Evolutionary conservation across 2,888 invertebrate genomes (phyloP), one percentile per base, ranked within the genome.

Genomic region (Rhabditophanes sp.): DNA sequence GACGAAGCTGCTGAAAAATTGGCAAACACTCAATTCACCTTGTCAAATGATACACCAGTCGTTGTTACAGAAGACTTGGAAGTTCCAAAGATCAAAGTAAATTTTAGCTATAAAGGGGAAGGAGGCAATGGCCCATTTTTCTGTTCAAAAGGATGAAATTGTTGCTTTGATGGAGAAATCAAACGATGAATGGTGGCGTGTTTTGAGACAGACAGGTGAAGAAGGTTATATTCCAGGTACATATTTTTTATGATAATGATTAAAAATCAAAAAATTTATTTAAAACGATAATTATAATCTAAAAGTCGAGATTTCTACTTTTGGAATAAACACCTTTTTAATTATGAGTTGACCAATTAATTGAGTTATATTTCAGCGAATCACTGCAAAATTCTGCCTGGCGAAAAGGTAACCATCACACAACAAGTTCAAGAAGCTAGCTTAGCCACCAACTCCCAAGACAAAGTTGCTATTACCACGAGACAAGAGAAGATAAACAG

Each of bases 181-280:
- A 5, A 93, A 90, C 69, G 78, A 80, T 0, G 96, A 96, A 67
- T 93, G 93, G 93, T 96, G 96, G 96, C 83, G 83, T 56, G 82
- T 90, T 4, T 41, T 59, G 35, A 52, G 84, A 66, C 76, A 78
- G 0, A 83, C 82, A 63, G 80, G 88, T 0, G 76, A 77, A 0
- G 90, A 90, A 59, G 93, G 93, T 1, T 96, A 88, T 68, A 88
- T 93, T 3, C 96, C 96, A n/a, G n/a, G n/a, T n/a, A n/a, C n/a
- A n/a, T n/a, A n/a, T n/a, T n/a, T n/a, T n/a, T n/a, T n/a, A n/a
- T n/a, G n/a, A n/a, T n/a, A n/a, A n/a, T n/a, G n/a, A n/a, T n/a
- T n/a, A n/a, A n/a, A n/a, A n/a, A n/a, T n/a, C n/a, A n/a, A n/a
- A n/a, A n/a, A n/a, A n/a, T n/a, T n/a, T n/a, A n/a, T n/a, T n/a